Evolutionary conservation across 2,113 vertebrate genomes (phyloP), one percentile per base, ranked within the genome.

Genomic region (Osmerus eperlanus): DNA sequence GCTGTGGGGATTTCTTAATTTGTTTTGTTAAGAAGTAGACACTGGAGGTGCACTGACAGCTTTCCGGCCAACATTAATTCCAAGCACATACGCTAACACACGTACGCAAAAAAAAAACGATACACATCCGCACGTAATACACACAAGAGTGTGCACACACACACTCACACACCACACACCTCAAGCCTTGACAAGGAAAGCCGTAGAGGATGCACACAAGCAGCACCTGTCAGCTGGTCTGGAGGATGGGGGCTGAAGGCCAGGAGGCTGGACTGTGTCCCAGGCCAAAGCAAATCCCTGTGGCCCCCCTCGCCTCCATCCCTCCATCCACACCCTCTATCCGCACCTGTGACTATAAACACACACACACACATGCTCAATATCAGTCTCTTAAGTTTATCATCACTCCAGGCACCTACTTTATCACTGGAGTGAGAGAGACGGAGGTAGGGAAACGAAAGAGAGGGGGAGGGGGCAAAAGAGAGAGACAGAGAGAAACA

Each of bases 201-300:
- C 58, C 18, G 58, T 9, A 12, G 58, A 60, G 21, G 8, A 60
- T 19, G 21, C 82, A 84, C 70, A 88, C 77, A 79, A 67, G 75
- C 71, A 83, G 87, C 88, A 91, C 91, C 88, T 90, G 89, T 90
- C 89, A 91, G 90, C 89, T 91, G 89, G 87, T 84, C 81, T 82
- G 82, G 64, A 47, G 41, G 41, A 47, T 47, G 41, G 41, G 5
- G 41, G 41, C 41, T 47, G 41, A 11, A 47, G 41, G 41, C 41
- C 41, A 47, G 41, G 41, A n/a, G 41, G 80, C 80, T 76, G 82
- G 59, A 77, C 29, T 76, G 23, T 70, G 36, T 15, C 36, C 21
- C 21, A 54, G 67, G 73, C 76, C 77, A 72, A 65, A 77, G 65
- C 73, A 25, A 68, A 62, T 67, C 47, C 59, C 63, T 8, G 15